These are phyloP conservation scores for Drepana arcuata DNA, from an alignment of 1,140 invertebrate species.

Conservation along the genomic window DNA sequence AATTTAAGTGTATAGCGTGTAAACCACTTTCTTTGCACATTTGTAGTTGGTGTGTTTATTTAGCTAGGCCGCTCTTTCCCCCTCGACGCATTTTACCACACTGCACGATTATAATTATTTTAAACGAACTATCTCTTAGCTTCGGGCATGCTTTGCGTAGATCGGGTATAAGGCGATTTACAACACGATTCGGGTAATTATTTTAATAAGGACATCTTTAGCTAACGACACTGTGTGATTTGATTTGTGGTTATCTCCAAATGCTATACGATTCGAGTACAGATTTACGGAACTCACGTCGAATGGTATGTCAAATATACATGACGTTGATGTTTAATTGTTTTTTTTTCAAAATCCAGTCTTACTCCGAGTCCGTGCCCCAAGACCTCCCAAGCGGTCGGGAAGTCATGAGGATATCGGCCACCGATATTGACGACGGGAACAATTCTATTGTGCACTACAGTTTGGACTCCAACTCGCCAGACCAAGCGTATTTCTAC, in stretches of 20 bases:
- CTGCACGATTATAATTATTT: slow-evolving; percentile 70
- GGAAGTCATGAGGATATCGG: slow-evolving; percentile 89
- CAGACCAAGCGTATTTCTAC: slow-evolving; percentile 80
- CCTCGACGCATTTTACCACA: slow-evolving; percentile 66
- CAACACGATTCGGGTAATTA: too few species aligned
- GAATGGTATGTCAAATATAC: too few species aligned
- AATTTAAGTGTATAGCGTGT: slow-evolving; percentile 52
- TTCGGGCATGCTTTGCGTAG: slow-evolving; percentile 69
- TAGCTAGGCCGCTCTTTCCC: slow-evolving; percentile 69
- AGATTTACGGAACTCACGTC: too few species aligned
- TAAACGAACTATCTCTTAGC: slow-evolving; percentile 61
- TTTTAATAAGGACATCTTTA: too few species aligned
- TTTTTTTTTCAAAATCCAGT: slow-evolving; percentile 67
- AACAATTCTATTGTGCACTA: slow-evolving; percentile 85
- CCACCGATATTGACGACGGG: slow-evolving; percentile 90
- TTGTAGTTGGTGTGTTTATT: slow-evolving; percentile 64
- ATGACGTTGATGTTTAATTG: too few species aligned
- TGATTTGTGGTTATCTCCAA: too few species aligned
- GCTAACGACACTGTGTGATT: too few species aligned
- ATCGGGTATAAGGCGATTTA: too few species aligned
- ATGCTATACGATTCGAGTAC: too few species aligned
- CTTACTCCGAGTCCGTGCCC: slow-evolving; percentile 82
- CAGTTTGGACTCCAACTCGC: slow-evolving; percentile 73
- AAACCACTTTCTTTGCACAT: slow-evolving; percentile 69
- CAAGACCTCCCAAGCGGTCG: slow-evolving; percentile 78